Conservation (phyloP, 2,888 invertebrate genomes). For the Escarpia spicata region DNA sequence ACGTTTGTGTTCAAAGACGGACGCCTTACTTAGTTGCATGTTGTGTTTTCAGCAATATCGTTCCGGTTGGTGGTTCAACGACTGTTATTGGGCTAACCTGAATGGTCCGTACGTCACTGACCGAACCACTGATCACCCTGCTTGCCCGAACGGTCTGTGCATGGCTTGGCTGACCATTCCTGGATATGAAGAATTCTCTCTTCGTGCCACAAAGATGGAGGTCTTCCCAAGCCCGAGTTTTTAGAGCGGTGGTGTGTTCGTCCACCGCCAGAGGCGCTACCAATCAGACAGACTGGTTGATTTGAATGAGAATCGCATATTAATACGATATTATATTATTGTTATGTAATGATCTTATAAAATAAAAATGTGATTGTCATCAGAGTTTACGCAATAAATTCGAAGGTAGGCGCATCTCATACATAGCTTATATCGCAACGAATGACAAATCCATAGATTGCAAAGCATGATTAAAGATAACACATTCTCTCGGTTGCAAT, state of each 20-base stretch:
- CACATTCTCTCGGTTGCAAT: too few relatives aligned
- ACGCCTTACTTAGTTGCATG: too few relatives aligned
- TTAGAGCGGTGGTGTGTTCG: neutral
- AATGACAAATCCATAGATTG: neutral
- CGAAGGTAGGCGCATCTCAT: too few relatives aligned
- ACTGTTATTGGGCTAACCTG: constrained; percentile 39
- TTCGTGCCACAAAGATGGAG: constrained; percentile 26
- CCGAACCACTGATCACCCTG: constrained; percentile 24
- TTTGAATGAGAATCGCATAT: neutral
- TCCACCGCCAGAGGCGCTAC: neutral
- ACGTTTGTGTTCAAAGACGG: too few relatives aligned
- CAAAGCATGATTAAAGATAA: too few relatives aligned
- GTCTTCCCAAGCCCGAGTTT: constrained; percentile 28
- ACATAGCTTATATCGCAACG: neutral
- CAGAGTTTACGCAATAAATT: neutral
- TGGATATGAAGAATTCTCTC: constrained; percentile 27
- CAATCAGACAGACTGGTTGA: neutral
- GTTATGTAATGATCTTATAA: neutral
- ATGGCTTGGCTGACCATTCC: constrained; percentile 30
- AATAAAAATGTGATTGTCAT: neutral
- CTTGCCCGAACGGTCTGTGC: constrained; percentile 27
- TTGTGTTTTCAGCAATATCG: constrained; percentile 27
- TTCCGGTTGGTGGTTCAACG: constrained; percentile 44
- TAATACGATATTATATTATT: neutral
- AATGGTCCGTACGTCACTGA: constrained; percentile 34